Evolutionary conservation across 2,113 vertebrate species (phyloP).

Genomic region (Cyprinodon variegatus): DNA sequence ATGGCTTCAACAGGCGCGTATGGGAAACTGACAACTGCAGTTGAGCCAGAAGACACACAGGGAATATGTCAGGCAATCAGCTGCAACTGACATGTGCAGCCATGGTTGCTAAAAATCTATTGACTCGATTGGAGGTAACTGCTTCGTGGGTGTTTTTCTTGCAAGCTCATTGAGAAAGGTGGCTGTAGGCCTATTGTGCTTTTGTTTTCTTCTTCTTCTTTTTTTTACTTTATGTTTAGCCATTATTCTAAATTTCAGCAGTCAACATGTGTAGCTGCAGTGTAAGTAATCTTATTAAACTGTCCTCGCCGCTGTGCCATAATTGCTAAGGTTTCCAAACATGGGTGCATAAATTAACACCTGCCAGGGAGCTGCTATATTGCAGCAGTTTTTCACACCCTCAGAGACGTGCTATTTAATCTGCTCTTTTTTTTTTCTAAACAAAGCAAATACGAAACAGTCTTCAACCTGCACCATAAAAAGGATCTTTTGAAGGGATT

Average conservation of each 20-base stretch:
- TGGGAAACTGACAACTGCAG: conserved; percentile 67
- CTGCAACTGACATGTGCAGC: conserved; percentile 62
- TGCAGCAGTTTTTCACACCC: not conserved
- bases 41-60: conserved; percentile 68
- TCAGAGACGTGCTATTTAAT: not conserved
- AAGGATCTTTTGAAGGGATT: not conserved
- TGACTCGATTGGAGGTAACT: conserved; percentile 42
- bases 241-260: conserved; percentile 23
- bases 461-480: conserved; percentile 41
- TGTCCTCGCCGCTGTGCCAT: not conserved
- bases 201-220: not conserved
- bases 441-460: not conserved
- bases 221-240: conserved; percentile 5
- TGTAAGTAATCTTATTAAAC: conserved; percentile 18
- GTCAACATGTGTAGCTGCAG: conserved; percentile 18
- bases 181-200: not conserved
- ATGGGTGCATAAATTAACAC: conserved; percentile 12
- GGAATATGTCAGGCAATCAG: conserved; percentile 71
- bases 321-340: conserved; percentile 27
- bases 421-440: not conserved
- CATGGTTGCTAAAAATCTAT: conserved; percentile 57
- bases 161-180: conserved; percentile 22
- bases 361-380: conserved; percentile 8
- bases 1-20: conserved; percentile 59
- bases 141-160: conserved; percentile 41